Conservation (phyloP, 2,113 vertebrate genomes). For the pig (Sus scrofa) region T2T-Sscrofa CM000824.6:66846501-66847000, state of each 20-base stretch:
- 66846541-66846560: conserved; percentile 55
- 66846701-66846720: conserved; percentile 22
- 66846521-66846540: conserved; percentile 9
- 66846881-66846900: no score
- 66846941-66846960: no score
- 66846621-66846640: background rate
- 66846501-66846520: conserved; percentile 63
- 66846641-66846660: accelerated
- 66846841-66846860: no score
- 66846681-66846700: background rate
- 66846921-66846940: no score
- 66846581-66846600: background rate
- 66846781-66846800: background rate
- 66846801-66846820: background rate
- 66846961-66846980: no score
- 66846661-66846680: background rate
- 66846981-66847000: no score
- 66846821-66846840: background rate
- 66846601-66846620: background rate
- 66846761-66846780: background rate
- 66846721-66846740: conserved; percentile 19
- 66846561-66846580: background rate
- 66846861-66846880: no score
- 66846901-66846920: no score
- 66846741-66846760: background rate